These are phyloP conservation scores for Dusona sp. DNA, from an alignment of 2,888 invertebrate species.

Conservation along the genomic window DNA sequence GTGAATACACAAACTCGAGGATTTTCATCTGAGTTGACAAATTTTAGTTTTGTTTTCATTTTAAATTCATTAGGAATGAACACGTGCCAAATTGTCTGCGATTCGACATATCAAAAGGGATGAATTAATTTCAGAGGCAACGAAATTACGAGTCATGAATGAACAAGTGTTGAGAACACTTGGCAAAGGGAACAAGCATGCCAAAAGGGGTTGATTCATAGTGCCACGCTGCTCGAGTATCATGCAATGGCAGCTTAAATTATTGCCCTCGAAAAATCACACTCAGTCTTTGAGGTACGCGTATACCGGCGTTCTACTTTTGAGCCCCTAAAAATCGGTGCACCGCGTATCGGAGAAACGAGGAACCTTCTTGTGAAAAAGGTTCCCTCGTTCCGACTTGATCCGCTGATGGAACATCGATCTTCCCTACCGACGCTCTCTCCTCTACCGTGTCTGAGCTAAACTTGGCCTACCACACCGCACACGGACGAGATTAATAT, in stretches of 20 bases:
- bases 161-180: conserved; percentile 62
- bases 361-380: conserved; percentile 62
- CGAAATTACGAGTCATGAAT: conserved; percentile 57
- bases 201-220: conserved; percentile 65
- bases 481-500: conserved; percentile 51
- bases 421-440: conserved; percentile 78
- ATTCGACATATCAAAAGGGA: conserved; percentile 12
- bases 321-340: conserved; percentile 43
- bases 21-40: background rate
- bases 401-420: conserved; percentile 73
- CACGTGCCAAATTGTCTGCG: conserved; percentile 1
- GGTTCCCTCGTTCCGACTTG: conserved; percentile 55
- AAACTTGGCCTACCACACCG: background rate
- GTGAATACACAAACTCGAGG: background rate
- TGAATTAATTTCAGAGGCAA: conserved; percentile 38
- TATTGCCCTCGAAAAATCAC: conserved; percentile 59
- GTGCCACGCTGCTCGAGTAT: conserved; percentile 48
- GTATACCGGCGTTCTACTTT: background rate
- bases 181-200: conserved; percentile 50
- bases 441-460: conserved; percentile 8
- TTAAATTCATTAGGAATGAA: background rate
- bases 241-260: conserved; percentile 57
- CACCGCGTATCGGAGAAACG: conserved; percentile 73
- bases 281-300: background rate
- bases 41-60: background rate